Evolutionary conservation across 2,888 invertebrate species (phyloP).

Genomic region (Fragum whitleyi): DNA sequence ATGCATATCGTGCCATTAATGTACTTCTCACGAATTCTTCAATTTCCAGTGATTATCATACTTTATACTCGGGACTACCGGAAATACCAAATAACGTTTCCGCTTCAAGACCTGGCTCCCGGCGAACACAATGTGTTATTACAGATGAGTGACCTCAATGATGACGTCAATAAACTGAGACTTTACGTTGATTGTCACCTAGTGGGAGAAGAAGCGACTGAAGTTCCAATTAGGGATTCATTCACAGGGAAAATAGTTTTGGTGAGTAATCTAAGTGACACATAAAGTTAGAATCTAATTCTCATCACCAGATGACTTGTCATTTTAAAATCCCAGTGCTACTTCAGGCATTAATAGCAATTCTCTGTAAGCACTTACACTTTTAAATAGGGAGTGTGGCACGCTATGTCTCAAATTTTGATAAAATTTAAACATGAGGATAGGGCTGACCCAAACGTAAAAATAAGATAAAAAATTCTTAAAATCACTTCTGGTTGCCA

Average conservation of each 20-base stretch:
- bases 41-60: conserved; percentile 70
- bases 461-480: too few relatives aligned
- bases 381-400: too few relatives aligned
- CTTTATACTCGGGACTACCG: conserved; percentile 70
- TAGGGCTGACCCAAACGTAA: too few relatives aligned
- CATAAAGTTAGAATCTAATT: too few relatives aligned
- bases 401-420: too few relatives aligned
- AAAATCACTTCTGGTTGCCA: too few relatives aligned
- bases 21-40: conserved; percentile 36
- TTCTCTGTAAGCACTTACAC: too few relatives aligned
- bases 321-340: too few relatives aligned
- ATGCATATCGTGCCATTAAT: conserved; percentile 24
- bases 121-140: conserved; percentile 69
- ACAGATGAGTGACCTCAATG: conserved; percentile 72
- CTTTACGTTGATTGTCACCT: conserved; percentile 77
- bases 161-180: conserved; percentile 69
- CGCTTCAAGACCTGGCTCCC: conserved; percentile 63
- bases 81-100: conserved; percentile 73
- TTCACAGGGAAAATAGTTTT: conserved; percentile 67
- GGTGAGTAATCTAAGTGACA: conserved; percentile 65
- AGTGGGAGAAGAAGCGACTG: conserved; percentile 74
- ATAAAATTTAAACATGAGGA: too few relatives aligned
- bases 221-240: conserved; percentile 75
- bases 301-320: not conserved
- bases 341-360: too few relatives aligned